phyloP scores from a whole-genome alignment of 2,797 vertebrate species.

The Hirundo rustica region DNA sequence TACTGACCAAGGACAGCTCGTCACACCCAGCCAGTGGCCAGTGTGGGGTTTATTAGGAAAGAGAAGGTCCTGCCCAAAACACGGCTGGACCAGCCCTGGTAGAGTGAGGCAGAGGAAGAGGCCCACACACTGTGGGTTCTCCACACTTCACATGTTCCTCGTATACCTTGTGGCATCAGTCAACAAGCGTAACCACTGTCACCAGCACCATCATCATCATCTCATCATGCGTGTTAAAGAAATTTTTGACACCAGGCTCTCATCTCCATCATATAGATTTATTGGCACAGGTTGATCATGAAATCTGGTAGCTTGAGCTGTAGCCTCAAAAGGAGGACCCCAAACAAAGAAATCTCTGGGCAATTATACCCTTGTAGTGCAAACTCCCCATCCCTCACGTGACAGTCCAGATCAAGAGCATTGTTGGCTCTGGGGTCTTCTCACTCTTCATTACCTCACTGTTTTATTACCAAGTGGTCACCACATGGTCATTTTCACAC shows the following conservation, averaged over 20 bases:
- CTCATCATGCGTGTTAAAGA: background rate
- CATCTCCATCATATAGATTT: background rate
- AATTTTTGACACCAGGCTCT: background rate
- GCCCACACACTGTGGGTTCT: background rate
- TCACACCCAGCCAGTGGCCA: background rate
- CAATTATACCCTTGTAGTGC: background rate
- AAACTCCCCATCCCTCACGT: background rate
- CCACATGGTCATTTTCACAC: background rate
- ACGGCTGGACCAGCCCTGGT: background rate
- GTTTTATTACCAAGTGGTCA: background rate
- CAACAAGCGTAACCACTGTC: background rate
- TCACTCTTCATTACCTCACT: background rate
- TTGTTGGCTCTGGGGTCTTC: background rate
- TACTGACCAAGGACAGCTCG: background rate
- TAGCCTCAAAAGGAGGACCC: background rate
- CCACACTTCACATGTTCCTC: fast-evolving
- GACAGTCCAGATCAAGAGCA: background rate
- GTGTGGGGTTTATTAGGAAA: background rate
- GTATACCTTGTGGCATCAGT: fast-evolving
- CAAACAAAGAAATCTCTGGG: background rate
- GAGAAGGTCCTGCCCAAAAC: background rate
- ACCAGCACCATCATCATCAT: background rate
- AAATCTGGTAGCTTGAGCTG: background rate
- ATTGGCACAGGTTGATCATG: background rate
- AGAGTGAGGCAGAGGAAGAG: background rate